Percentiles rank a stretch among this genome's conserved stretches.
phyloP scores from a whole-genome alignment of 2,888 invertebrate species.

The Drosophila niveifrons region DNA sequence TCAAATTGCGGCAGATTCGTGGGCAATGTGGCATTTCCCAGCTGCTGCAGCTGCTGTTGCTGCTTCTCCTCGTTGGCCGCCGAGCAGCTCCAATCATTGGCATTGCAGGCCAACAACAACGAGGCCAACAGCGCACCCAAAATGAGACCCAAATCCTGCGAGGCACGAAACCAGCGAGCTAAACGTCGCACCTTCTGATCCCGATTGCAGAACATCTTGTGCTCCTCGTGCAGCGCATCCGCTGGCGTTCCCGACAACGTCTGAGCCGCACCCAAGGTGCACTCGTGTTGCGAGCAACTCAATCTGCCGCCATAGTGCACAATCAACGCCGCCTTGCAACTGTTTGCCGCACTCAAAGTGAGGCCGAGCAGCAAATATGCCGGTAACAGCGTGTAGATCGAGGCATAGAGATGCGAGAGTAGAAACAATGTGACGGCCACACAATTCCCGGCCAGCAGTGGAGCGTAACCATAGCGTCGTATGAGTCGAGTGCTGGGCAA shows the following conservation, averaged over 20 bases:
- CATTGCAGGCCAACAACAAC: constrained; percentile 85
- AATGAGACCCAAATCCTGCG: constrained; percentile 87
- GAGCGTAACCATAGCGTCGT: constrained; percentile 86
- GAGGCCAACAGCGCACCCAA: constrained; percentile 87
- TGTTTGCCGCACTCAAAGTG: constrained; percentile 86
- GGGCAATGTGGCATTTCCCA: constrained; percentile 30
- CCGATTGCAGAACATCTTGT: constrained; percentile 84
- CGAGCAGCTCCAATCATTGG: constrained; percentile 81
- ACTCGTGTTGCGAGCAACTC: constrained; percentile 84
- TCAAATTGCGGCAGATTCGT: constrained; percentile 81
- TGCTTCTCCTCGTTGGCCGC: constrained; percentile 11
- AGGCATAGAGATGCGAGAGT: constrained; percentile 87
- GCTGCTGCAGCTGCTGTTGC: constrained; percentile 8
- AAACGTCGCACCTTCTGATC: constrained; percentile 86
- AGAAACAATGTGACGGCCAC: constrained; percentile 87
- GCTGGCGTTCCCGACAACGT: constrained; percentile 29
- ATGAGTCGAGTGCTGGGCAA: constrained; percentile 86
- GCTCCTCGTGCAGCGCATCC: constrained; percentile 83
- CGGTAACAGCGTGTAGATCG: constrained; percentile 86
- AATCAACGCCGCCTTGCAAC: constrained; percentile 83
- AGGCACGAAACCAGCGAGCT: constrained; percentile 87
- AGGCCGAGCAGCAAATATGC: constrained; percentile 87
- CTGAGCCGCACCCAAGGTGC: constrained; percentile 59
- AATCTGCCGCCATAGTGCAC: constrained; percentile 83
- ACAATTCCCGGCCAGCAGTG: constrained; percentile 86